Evolutionary conservation across 2,113 vertebrate species (phyloP), one percentile per base, ranked within the genome.

Genomic region (Siphamia tubifer): DNA sequence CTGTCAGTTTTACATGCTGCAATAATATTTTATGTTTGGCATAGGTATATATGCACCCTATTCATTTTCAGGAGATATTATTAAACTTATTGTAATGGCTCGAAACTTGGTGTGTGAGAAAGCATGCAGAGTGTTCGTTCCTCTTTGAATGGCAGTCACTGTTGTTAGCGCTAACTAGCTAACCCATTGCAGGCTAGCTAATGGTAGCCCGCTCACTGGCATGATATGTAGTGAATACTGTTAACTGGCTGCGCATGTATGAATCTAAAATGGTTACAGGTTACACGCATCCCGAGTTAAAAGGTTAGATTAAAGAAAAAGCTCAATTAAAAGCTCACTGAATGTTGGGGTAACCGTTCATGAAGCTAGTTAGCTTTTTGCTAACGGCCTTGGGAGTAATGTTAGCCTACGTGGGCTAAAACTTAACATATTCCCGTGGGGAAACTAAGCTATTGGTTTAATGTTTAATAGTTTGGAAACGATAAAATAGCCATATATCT

Each of bases 81-180:
- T 4, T 3, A 25, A n/a, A 13, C 1, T 11, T n/a, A 0, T 16
- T 27, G 17, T 12, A 11, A 4, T 9, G 5, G 31, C 15, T 55
- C 63, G 2, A 66, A 64, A 66, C 23, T 53, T 21, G 16, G 13
- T 23, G 4, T 9, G 30, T 8, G 21, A 48, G 42, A 24, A 57
- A 30, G 28, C 48, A 24, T 3, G 47, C 28, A 36, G 76, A 77
- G 48, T 70, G 30, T 58, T 27, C 10, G 17, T 10, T 53, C 25
- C 28, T 43, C 0, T 82, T 74, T 84, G 71, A 86, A 82, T 78
- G 76, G 73, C 45, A 80, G 52, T 34, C 65, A 61, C 65, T 86
- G 81, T 86, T 84, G 67, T 86, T 77, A 79, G 74, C 64, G 67
- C 80, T 75, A 74, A 15, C 15, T 30, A 57, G 60, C 65, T 63